phyloP scores from a whole-genome alignment of 37 sponge, comb jelly and placozoan genomes.

The Theonella swinhoei region DNA sequence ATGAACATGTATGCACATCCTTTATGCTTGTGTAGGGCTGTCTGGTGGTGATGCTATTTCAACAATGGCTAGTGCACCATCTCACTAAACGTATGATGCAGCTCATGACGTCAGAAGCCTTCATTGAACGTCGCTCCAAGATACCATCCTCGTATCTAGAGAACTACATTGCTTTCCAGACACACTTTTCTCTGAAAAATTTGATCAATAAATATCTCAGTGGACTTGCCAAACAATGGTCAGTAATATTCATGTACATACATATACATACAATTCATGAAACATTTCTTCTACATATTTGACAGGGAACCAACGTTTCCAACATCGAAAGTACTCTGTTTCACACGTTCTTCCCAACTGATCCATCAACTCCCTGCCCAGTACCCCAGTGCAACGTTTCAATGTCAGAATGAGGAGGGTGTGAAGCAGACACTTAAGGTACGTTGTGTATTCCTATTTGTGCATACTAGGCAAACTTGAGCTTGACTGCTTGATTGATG shows the following conservation, averaged over 20 bases:
- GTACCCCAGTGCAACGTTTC: constrained; percentile 17
- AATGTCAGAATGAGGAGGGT: neutral
- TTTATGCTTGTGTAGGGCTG: too few relatives aligned
- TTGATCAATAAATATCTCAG: constrained; percentile 29
- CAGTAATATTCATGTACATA: constrained; percentile 4
- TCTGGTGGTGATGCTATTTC: constrained; percentile 33
- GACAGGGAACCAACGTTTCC: neutral
- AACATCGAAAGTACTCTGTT: constrained; percentile 75
- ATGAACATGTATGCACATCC: too few relatives aligned
- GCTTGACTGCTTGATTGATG: too few relatives aligned
- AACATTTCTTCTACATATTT: neutral
- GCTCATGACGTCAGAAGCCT: constrained; percentile 76
- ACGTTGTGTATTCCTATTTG: too few relatives aligned
- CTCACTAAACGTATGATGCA: constrained; percentile 69
- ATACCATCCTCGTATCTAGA: constrained; percentile 52
- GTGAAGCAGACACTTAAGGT: neutral
- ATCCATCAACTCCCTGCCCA: constrained; percentile 76
- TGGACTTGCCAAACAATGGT: neutral
- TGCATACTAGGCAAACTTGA: too few relatives aligned
- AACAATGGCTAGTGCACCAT: constrained; percentile 44
- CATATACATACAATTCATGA: too few relatives aligned
- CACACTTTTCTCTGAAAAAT: constrained; percentile 78
- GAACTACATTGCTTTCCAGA: constrained; percentile 77
- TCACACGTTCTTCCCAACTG: constrained; percentile 66
- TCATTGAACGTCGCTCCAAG: constrained; percentile 24